Evolutionary conservation across 2,113 vertebrate species (phyloP).

Genomic region (Callionymus lyra): DNA sequence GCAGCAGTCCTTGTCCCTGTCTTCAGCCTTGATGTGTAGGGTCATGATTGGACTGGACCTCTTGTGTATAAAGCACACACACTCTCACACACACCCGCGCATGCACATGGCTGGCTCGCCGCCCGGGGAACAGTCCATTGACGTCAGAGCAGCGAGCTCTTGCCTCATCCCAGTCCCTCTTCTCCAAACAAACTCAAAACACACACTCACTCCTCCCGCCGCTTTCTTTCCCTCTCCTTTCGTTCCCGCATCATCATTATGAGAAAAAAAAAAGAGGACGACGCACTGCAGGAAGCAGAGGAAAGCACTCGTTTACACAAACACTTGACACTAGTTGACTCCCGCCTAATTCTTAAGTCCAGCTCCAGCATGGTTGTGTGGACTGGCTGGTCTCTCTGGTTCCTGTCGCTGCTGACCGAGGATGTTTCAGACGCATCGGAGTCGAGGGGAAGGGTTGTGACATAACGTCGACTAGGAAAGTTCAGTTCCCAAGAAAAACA

Average conservation of each 20-base stretch:
- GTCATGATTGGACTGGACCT: constrained; percentile 43
- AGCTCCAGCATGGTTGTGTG: too few relatives aligned
- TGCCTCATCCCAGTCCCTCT: constrained; percentile 69
- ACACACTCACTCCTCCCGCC: constrained; percentile 30
- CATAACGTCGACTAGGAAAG: too few relatives aligned
- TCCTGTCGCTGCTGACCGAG: too few relatives aligned
- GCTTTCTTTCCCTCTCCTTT: constrained; percentile 18
- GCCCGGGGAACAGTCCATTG: constrained; percentile 73
- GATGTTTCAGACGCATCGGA: too few relatives aligned
- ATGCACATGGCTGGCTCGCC: constrained; percentile 50
- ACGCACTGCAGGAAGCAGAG: not conserved
- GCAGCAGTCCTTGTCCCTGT: constrained; percentile 49
- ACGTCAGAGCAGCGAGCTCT: constrained; percentile 70
- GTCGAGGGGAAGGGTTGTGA: too few relatives aligned
- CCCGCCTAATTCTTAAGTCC: not conserved
- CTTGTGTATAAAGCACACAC: constrained; percentile 27
- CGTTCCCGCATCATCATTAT: constrained; percentile 7
- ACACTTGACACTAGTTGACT: constrained; percentile 32
- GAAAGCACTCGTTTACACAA: constrained; percentile 9
- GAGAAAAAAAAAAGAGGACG: too few relatives aligned
- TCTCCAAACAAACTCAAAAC: constrained; percentile 74
- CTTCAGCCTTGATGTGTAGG: constrained; percentile 41
- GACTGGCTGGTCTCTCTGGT: too few relatives aligned
- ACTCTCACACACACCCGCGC: constrained; percentile 17
- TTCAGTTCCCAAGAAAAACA: too few relatives aligned